phyloP scores from a whole-genome alignment of 2,888 invertebrate species.

The Ophion ellenae region DNA sequence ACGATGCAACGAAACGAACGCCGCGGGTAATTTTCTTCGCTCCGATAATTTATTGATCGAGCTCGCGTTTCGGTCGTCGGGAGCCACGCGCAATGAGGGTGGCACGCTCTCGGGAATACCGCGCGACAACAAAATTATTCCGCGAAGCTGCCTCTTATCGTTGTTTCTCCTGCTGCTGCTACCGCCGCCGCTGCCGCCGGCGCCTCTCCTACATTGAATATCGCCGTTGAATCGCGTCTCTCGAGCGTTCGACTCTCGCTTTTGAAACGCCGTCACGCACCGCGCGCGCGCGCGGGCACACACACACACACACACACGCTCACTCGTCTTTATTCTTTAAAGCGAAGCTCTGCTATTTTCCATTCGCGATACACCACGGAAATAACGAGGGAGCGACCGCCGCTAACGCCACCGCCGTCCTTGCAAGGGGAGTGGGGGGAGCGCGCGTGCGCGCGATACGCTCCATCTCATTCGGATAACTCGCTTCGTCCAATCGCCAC shows the following conservation, averaged over 20 bases:
- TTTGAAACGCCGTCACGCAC: neutral
- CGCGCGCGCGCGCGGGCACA: neutral
- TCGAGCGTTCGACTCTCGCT: neutral
- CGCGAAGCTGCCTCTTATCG: neutral
- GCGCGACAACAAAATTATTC: neutral
- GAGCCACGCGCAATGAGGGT: neutral
- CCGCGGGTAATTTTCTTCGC: conserved; percentile 38
- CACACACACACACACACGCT: too few species aligned
- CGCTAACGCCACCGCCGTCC: neutral
- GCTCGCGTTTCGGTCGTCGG: conserved; percentile 23
- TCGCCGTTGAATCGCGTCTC: neutral
- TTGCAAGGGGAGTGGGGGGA: neutral
- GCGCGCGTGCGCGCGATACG: neutral
- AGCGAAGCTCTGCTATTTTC: neutral
- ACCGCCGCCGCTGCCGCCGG: neutral
- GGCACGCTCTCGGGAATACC: neutral
- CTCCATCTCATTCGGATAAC: neutral
- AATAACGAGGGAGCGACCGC: neutral
- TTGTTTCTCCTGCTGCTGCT: too few species aligned
- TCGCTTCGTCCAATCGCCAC: neutral
- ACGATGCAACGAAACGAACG: conserved; percentile 4
- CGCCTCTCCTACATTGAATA: neutral
- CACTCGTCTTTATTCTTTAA: neutral
- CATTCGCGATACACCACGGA: neutral
- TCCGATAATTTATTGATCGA: conserved; percentile 79